Conservation (phyloP, 1,140 invertebrate genomes). For the Drosophila santomea region DNA sequence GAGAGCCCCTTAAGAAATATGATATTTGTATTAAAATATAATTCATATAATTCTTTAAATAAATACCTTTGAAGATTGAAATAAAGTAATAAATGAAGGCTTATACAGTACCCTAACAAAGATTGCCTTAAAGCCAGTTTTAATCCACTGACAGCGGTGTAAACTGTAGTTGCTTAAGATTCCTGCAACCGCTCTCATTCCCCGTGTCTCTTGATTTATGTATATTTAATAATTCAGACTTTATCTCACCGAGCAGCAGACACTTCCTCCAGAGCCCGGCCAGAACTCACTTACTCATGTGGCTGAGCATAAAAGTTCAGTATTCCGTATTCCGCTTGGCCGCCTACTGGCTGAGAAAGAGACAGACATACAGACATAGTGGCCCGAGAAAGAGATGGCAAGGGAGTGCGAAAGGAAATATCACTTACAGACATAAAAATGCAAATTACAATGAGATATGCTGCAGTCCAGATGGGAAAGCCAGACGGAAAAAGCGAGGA, state of each 20-base stretch:
- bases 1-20: neutral
- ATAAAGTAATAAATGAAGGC: too few relatives aligned
- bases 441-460: conserved; percentile 63
- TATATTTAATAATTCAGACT: conserved; percentile 78
- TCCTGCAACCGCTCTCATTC: conserved; percentile 23
- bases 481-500: conserved; percentile 6
- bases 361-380: conserved; percentile 25
- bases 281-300: conserved; percentile 40
- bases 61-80: too few relatives aligned
- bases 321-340: conserved; percentile 49
- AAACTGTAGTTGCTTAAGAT: conserved; percentile 10
- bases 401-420: conserved; percentile 27
- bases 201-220: conserved; percentile 64
- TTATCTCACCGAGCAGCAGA: conserved; percentile 65
- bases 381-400: neutral
- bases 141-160: neutral
- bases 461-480: conserved; percentile 32
- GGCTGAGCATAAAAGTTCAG: conserved; percentile 49
- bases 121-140: neutral
- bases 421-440: conserved; percentile 70
- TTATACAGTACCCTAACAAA: too few relatives aligned
- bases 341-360: conserved; percentile 18
- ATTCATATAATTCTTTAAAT: too few relatives aligned
- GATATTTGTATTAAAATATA: too few relatives aligned
- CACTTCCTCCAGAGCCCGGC: conserved; percentile 3